phyloP scores from a whole-genome alignment of 2,888 invertebrate species.

The Rhyacophila evoluta region DNA sequence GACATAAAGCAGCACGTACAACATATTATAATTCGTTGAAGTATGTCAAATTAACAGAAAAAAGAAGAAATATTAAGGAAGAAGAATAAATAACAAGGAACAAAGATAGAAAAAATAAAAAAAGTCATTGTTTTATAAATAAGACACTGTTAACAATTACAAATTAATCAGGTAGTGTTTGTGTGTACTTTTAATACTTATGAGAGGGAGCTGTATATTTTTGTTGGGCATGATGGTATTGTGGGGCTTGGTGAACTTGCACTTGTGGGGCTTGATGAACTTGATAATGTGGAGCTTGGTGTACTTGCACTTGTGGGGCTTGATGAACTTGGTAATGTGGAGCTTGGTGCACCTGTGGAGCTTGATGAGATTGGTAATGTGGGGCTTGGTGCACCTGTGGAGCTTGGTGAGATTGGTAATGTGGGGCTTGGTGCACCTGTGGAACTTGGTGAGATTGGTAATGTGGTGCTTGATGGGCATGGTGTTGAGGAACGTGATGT shows the following conservation, averaged over 20 bases:
- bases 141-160: background rate
- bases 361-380: background rate
- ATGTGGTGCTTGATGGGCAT: background rate
- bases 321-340: constrained; percentile 17
- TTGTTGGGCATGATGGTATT: constrained; percentile 8
- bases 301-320: background rate
- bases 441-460: constrained; percentile 1
- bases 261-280: background rate
- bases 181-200: background rate
- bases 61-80: background rate
- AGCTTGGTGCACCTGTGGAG: background rate
- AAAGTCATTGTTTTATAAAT: background rate
- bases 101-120: background rate
- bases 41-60: background rate
- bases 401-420: background rate
- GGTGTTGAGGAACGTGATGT: background rate
- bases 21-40: background rate
- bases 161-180: background rate
- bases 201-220: background rate
- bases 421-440: too few species aligned
- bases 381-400: too few species aligned
- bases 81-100: background rate
- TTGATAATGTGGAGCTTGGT: background rate
- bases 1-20: background rate
- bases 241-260: constrained; percentile 21